Base-by-base conservation (phyloP, 2,797 vertebrate species). In the Euthynnus affinis region DNA sequence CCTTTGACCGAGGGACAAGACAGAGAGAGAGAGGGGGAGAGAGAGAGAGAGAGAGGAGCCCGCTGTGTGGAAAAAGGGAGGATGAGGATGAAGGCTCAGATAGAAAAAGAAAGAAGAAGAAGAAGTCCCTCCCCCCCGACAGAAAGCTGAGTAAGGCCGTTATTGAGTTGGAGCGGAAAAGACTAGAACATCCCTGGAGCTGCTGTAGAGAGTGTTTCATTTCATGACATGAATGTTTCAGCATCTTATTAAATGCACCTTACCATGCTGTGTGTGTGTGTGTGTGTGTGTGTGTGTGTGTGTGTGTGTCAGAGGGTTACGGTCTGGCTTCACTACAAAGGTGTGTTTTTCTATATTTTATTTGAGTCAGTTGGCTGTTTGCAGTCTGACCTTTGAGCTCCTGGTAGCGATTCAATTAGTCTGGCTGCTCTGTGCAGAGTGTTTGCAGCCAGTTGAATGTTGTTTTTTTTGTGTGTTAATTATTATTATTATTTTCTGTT, bases 1-100 rank as follows among this genome's bases (percentile, higher is more conserved):
- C 84, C 73, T 82, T 46, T 81, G 82, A 76, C 82, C 62, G 61
- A 64, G 78, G 61, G 75, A 80, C 61, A 46, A 67, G 63, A n/a
- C n/a, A n/a, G n/a, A n/a, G n/a, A n/a, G n/a, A n/a, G n/a, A n/a
- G n/a, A n/a, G n/a, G n/a, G n/a, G n/a, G n/a, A n/a, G n/a, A n/a
- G n/a, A n/a, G n/a, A n/a, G n/a, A n/a, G n/a, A n/a, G n/a, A n/a
- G n/a, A n/a, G n/a, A n/a, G n/a, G n/a, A n/a, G n/a, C n/a, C n/a
- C 20, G 55, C 51, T 51, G 42, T 8, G 53, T n/a, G 69, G n/a
- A n/a, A 18, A 3, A 34, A 4, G 15, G 40, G 37, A 40, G 37
- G 6, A 40, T 6, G 32, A 58, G 71, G 40, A 48, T 46, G 55
- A 62, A 62, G 56, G 10, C 27, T 52, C 22, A 4, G 27, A 29